A percentile compares a stretch with the other conserved stretches of the same genome.
phyloP scores from a whole-genome alignment of 2,888 invertebrate genomes.

The Empis stercorea region DNA sequence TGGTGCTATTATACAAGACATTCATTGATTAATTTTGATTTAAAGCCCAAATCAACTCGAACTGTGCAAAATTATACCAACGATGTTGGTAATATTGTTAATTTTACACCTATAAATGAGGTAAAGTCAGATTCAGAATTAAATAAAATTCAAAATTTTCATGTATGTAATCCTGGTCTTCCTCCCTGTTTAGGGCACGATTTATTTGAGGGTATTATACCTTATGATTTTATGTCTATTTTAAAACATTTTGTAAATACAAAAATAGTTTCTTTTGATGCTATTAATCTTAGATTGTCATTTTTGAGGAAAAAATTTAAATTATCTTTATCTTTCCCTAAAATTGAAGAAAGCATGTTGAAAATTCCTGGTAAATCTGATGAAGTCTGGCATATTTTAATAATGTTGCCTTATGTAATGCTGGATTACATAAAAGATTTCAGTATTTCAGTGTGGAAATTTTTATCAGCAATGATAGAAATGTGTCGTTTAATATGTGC shows the following conservation, averaged over 20 bases:
- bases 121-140: slow-evolving; percentile 18
- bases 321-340: neutral
- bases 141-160: slow-evolving; percentile 17
- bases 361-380: slow-evolving; percentile 3
- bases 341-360: neutral
- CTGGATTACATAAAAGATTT: neutral
- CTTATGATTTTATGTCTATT: slow-evolving; percentile 15
- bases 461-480: neutral
- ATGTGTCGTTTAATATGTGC: slow-evolving; percentile 5
- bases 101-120: slow-evolving; percentile 12
- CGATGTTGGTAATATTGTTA: slow-evolving; percentile 5
- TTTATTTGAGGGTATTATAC: slow-evolving; percentile 18
- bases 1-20: slow-evolving; percentile 1
- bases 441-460: neutral
- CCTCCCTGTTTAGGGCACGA: slow-evolving; percentile 22
- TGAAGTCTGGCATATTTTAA: slow-evolving; percentile 2
- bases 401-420: neutral
- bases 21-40: neutral
- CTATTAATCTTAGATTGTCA: neutral
- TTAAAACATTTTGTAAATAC: slow-evolving; percentile 6
- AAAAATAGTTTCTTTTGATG: slow-evolving; percentile 1
- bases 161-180: slow-evolving; percentile 18
- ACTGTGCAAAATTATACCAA: slow-evolving; percentile 4
- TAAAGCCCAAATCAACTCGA: neutral
- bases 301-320: neutral